These are phyloP conservation scores for Catharus bicknelli DNA, from an alignment of 2,113 vertebrate genomes.

Conservation along the genomic window DNA sequence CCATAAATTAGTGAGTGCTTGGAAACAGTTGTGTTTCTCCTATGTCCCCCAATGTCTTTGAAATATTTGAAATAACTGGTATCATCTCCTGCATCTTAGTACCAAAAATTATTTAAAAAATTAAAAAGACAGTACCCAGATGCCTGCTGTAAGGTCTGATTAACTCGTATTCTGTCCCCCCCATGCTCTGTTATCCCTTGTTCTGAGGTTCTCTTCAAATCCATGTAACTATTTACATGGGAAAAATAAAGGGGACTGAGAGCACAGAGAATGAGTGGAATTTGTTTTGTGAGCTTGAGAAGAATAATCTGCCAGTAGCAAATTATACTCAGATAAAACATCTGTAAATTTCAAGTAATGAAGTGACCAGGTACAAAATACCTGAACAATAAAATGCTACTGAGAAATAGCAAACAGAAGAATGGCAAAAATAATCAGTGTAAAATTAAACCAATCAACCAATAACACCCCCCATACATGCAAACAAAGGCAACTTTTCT, in stretches of 20 bases:
- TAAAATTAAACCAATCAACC: neutral
- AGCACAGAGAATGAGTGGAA: neutral
- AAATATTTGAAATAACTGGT: neutral
- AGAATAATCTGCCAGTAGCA: neutral
- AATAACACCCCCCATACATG: neutral
- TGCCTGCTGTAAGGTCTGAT: neutral
- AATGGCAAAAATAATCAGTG: neutral
- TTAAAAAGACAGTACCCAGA: neutral
- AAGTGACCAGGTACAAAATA: neutral
- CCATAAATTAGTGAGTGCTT: neutral
- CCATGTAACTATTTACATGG: neutral
- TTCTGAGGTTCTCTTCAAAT: neutral
- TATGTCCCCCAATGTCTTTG: neutral
- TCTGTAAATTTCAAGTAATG: neutral
- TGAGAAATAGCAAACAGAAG: neutral
- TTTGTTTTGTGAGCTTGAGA: neutral
- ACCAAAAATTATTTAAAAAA: neutral
- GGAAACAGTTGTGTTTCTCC: neutral
- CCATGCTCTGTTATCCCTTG: neutral
- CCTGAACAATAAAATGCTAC: neutral
- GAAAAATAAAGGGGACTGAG: neutral
- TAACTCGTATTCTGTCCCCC: neutral
- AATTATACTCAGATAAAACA: neutral
- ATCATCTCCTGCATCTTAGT: neutral
- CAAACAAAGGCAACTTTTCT: neutral